Base-by-base conservation (phyloP, 92 coral and sea anemone species). In the Porites lobata region DNA sequence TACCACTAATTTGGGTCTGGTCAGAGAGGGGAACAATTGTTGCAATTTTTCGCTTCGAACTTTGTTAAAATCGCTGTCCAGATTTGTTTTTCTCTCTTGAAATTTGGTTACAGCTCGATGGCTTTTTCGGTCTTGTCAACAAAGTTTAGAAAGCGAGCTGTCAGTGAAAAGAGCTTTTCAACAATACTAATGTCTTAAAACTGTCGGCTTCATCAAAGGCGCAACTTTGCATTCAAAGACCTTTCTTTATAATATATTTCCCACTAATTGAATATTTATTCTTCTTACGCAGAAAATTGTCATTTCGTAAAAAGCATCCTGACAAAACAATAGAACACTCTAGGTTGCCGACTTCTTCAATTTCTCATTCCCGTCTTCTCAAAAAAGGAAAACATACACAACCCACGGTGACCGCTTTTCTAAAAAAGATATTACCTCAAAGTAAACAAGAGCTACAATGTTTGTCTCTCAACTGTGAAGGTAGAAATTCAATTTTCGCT, bases 211-310 rank as follows among this genome's bases (percentile, higher is more conserved):
- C 83, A 65, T 85, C 89, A 85, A 85, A 85, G 84, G 77, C 56
- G 52, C 84, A 85, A 85, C 89, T 85, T 85, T 63, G 82, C 76
- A 51, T 85, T 73, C 71, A 84, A 72, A 84, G 79, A 73, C 64
- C 87, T 84, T 75, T 84, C 80, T 84, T 73, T 84, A 84, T 50
- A 84, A 82, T 70, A 70, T 82, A 70, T 82, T 73, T 84, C 73
- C 86, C 94, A 94, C 92, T 89, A 88, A 88, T 84, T 94, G 93
- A 93, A 94, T 94, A 92, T 89, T 90, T 94, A 92, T 92, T 90
- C 95, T 92, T 82, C 82, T 74, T 73, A 51, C 88, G 67, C 92
- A 77, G 94, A 89, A 82, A 87, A 88, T 84, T 92, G 92, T 77
- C 89, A 82, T 77, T 77, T 81, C 76, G 73, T 71, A 80, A 86